Evolutionary conservation across 2,113 vertebrate genomes (phyloP), one percentile per base, ranked within the genome.

Genomic region (Tenebrosternarchus preto): DNA sequence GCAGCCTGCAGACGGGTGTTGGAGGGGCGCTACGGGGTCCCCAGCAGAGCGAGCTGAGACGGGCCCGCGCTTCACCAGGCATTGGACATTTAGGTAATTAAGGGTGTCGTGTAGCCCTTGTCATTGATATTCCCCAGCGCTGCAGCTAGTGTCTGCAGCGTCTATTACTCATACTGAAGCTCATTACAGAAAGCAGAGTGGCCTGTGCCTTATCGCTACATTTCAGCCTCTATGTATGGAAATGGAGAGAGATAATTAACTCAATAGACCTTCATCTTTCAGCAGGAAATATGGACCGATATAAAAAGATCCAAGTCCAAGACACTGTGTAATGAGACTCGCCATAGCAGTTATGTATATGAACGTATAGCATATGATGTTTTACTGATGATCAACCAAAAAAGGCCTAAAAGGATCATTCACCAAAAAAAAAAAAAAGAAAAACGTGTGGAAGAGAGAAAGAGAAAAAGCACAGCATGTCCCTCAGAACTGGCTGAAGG

Each of bases 101-200:
- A 84, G 82, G 77, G 33, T 80, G 80, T 56, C 55, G 60, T 69
- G 77, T 80, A 82, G 80, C 60, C n/a, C 77, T 84, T 63, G 76
- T 84, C 85, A 73, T 82, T 82, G 85, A 86, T 83, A 77, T 77
- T 86, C 73, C 56, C 76, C 80, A 80, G 85, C 17, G 31, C 79
- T 63, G 64, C 63, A 72, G 12, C 50, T 29, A 39, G 56, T 70
- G 77, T 77, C 82, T 82, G 84, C 39, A 39, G 56, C 66, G 77
- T 77, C 82, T 82, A 86, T 86, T 86, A 86, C 85, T 86, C 82
- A 86, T 69, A 59, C 16, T 84, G 80, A 83, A 86, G 82, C 82
- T 86, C 82, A 84, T 86, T 86, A 86, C 73, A 24, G 66, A 72
- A 60, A 77, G 72, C 60, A 68, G 82, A 79, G 79, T 63, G 76